These are phyloP conservation scores for Nemurella pictetii DNA, from an alignment of 2,888 invertebrate genomes.

Conservation along the genomic window DNA sequence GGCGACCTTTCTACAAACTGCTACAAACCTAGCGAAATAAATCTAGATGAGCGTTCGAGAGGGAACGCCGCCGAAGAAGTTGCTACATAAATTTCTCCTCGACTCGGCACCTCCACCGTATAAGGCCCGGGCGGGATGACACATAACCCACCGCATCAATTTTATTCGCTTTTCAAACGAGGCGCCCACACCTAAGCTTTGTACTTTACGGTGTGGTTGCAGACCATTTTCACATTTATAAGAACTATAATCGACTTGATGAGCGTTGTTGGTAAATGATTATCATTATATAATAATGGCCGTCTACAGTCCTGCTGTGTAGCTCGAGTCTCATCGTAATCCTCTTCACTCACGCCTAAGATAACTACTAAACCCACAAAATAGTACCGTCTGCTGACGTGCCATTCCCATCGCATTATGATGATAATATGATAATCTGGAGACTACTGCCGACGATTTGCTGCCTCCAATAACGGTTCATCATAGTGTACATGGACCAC, in stretches of 20 bases:
- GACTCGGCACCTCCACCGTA: neutral
- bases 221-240: neutral
- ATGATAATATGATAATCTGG: neutral
- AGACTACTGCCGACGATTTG: neutral
- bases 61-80: neutral
- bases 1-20: neutral
- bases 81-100: neutral
- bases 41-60: neutral
- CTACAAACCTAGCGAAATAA: neutral
- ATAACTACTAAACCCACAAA: neutral
- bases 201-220: neutral
- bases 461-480: conserved; percentile 13
- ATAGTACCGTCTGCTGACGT: neutral
- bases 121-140: neutral
- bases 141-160: neutral
- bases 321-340: neutral
- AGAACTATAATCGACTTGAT: neutral
- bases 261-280: neutral
- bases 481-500: neutral
- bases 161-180: neutral
- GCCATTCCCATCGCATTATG: neutral
- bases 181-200: neutral
- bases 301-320: neutral
- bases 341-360: neutral
- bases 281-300: neutral